These are phyloP conservation scores for Strigamia transsilvanica DNA, from an alignment of 2,888 invertebrate species.

Conservation along the genomic window DNA sequence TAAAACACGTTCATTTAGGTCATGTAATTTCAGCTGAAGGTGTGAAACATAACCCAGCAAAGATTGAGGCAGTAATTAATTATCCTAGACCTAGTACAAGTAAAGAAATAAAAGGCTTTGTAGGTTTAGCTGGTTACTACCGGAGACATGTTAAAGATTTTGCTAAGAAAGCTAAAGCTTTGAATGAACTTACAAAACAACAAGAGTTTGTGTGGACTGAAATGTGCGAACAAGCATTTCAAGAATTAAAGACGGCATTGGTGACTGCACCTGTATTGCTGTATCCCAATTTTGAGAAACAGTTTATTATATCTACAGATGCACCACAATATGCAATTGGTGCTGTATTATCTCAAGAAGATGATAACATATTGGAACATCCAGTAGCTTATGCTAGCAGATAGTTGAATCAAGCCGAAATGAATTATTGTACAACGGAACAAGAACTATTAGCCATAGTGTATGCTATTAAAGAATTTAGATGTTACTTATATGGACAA, in stretches of 20 bases:
- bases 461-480: not conserved
- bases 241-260: too few relatives aligned
- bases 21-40: too few relatives aligned
- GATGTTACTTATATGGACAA: not conserved
- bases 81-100: too few relatives aligned
- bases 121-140: too few relatives aligned
- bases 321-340: not conserved
- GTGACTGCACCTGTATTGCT: not conserved
- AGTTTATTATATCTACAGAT: not conserved
- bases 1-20: conserved; percentile 58
- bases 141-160: too few relatives aligned
- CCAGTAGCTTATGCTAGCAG: not conserved
- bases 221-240: too few relatives aligned
- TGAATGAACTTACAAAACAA: too few relatives aligned
- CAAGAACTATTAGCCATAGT: not conserved
- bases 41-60: too few relatives aligned
- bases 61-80: too few relatives aligned
- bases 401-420: not conserved
- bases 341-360: not conserved
- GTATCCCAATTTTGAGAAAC: not conserved
- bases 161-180: too few relatives aligned
- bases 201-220: too few relatives aligned
- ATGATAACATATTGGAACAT: not conserved
- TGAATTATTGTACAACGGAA: not conserved
- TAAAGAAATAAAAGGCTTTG: too few relatives aligned